Percentiles rank a stretch among this genome's conserved stretches.
phyloP scores from a whole-genome alignment of 1,140 invertebrate genomes.

The Sarcophaga peregrina region DNA sequence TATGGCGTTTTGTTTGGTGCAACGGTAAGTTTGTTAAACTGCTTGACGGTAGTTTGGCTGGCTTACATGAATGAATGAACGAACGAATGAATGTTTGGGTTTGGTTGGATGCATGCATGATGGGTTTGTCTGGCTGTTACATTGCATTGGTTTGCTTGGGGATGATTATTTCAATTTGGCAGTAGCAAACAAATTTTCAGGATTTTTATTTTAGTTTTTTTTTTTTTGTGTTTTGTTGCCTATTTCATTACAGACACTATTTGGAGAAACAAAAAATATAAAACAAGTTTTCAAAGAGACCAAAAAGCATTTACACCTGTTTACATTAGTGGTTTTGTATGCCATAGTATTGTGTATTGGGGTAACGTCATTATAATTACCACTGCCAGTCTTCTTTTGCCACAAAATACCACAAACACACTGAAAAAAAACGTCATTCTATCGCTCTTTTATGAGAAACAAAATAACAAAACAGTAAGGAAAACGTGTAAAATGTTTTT shows the following conservation, averaged over 20 bases:
- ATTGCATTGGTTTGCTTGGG: background rate
- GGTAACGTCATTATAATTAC: slow-evolving; percentile 33
- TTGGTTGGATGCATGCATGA: background rate
- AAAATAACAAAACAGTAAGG: no score
- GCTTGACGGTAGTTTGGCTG: background rate
- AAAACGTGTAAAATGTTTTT: no score
- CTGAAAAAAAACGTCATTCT: no score
- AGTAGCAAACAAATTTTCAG: background rate
- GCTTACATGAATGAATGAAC: background rate
- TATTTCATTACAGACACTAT: no score
- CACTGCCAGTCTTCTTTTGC: slow-evolving; percentile 26
- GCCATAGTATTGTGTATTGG: background rate
- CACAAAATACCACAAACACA: slow-evolving; percentile 34
- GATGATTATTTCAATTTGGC: slow-evolving; percentile 12
- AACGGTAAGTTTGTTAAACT: background rate
- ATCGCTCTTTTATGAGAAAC: no score
- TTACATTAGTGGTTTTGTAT: background rate
- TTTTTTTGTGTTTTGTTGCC: background rate
- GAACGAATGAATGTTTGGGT: background rate
- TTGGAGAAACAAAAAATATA: no score
- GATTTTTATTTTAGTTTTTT: background rate
- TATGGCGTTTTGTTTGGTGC: slow-evolving; percentile 24
- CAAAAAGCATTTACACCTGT: no score
- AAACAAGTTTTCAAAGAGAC: no score
- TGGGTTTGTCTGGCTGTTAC: background rate